phyloP scores from a whole-genome alignment of 53 echinoderm and acorn worm species.

The Astropecten irregularis region DNA sequence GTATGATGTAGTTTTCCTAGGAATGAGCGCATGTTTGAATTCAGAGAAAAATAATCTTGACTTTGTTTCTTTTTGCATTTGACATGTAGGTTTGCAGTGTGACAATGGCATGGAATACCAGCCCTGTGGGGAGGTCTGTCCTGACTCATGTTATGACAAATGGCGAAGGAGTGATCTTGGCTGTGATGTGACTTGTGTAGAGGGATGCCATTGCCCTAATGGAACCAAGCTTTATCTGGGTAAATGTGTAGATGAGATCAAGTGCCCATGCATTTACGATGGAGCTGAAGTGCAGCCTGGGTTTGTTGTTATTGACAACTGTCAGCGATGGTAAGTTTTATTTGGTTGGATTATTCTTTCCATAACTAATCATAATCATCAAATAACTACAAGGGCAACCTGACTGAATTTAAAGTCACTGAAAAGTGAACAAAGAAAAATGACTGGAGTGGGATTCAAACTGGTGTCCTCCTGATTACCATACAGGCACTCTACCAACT shows the following conservation, averaged over 20 bases:
- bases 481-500: too few relatives aligned
- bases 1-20: too few relatives aligned
- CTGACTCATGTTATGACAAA: conserved; percentile 48
- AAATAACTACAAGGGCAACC: too few relatives aligned
- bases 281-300: conserved; percentile 32
- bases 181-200: conserved; percentile 58
- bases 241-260: conserved; percentile 48
- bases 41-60: too few relatives aligned
- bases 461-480: too few relatives aligned
- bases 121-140: conserved; percentile 62
- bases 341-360: too few relatives aligned
- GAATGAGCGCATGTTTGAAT: too few relatives aligned
- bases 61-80: too few relatives aligned
- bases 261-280: conserved; percentile 68
- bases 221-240: conserved; percentile 52
- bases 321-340: conserved; percentile 64
- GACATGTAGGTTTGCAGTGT: conserved; percentile 72
- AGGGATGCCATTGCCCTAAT: conserved; percentile 81
- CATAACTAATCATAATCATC: too few relatives aligned
- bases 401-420: too few relatives aligned
- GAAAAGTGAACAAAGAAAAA: too few relatives aligned
- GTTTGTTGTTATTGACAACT: conserved; percentile 12
- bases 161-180: background rate
- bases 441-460: too few relatives aligned
- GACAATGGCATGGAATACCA: conserved; percentile 65